Base-by-base conservation (phyloP, 2,888 invertebrate species). In the Drosophila demipolita region DNA sequence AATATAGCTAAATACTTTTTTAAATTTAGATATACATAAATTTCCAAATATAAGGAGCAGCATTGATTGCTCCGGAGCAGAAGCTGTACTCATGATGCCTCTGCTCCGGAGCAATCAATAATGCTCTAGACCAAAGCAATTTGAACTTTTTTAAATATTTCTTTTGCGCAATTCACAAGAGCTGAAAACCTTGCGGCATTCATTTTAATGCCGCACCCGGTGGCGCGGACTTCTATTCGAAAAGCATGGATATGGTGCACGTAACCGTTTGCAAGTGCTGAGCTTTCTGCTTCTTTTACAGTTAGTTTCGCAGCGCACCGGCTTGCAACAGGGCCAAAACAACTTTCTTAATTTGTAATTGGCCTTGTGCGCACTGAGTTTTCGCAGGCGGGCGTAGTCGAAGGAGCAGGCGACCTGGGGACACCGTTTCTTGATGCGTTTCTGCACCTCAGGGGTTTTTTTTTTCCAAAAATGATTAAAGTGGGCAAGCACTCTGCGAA, bases 261-360 rank as follows among this genome's bases (percentile, higher is more conserved):
- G 76, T 1, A 73, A 54, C 17, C 78, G 71, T 2, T 20, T 29
- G 23, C 91, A 89, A 3, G 38, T 15, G 0, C 20, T 26, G 0
- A 48, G 52, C 58, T 0, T 3, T 11, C 1, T 58, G 70, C 0
- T 0, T 3, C 0, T 6, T 8, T 3, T 23, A 32, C 87, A 89
- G 1, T 1, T 8, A 0, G 72, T 60, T 6, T 68, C 52, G n/a
- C 71, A 62, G 1, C 77, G 73, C 0, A 66, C 65, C 3, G 59
- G 52, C n/a, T 55, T 53, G 54, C 90, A 90, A 29, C 88, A 83
- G 4, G 83, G 83, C 84, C 60, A 73, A 17, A 53, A 54, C 0
- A 40, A 6, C 36, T 75, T 88, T 0, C 0, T 0, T 17, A 89
- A 83, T 32, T 66, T 40, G 3, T 1, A 15, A 1, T 1, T 17